Evolutionary conservation across 2,113 vertebrate genomes (phyloP).

Genomic region (Pelvicachromis taeniatus): DNA sequence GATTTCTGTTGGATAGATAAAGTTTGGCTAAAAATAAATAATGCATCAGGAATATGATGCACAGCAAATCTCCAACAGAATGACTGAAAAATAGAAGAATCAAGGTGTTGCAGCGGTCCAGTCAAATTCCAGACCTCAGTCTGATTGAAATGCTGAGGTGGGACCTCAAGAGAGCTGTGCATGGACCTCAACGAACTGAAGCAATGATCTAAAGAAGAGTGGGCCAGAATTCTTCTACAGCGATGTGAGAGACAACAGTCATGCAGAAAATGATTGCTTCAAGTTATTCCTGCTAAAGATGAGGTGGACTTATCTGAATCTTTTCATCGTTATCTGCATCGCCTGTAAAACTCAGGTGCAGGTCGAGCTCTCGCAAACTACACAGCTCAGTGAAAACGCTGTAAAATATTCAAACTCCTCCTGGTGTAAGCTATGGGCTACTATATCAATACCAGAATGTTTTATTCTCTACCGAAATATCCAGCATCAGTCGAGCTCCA

Average conservation of each 20-base stretch:
- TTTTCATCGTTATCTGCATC: neutral
- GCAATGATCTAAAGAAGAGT: neutral
- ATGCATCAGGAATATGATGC: neutral
- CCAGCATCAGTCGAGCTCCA: neutral
- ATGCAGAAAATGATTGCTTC: neutral
- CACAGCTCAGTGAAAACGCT: neutral
- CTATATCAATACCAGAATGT: neutral
- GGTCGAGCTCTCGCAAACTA: neutral
- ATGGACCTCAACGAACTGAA: neutral
- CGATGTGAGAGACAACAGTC: neutral
- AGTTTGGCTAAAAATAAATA: neutral
- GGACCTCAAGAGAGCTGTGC: neutral
- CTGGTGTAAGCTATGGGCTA: neutral
- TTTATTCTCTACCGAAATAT: neutral
- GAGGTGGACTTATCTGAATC: neutral
- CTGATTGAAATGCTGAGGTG: neutral
- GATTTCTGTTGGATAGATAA: neutral
- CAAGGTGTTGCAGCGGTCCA: neutral
- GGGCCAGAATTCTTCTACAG: neutral
- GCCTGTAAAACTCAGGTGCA: neutral
- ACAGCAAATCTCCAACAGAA: neutral
- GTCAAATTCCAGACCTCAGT: neutral
- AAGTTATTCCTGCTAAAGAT: neutral
- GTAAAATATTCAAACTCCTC: neutral
- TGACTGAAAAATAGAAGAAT: neutral